These are phyloP conservation scores for Mandrillus leucophaeus DNA, from an alignment of 2,113 vertebrate genomes.

Conservation along the genomic window DNA sequence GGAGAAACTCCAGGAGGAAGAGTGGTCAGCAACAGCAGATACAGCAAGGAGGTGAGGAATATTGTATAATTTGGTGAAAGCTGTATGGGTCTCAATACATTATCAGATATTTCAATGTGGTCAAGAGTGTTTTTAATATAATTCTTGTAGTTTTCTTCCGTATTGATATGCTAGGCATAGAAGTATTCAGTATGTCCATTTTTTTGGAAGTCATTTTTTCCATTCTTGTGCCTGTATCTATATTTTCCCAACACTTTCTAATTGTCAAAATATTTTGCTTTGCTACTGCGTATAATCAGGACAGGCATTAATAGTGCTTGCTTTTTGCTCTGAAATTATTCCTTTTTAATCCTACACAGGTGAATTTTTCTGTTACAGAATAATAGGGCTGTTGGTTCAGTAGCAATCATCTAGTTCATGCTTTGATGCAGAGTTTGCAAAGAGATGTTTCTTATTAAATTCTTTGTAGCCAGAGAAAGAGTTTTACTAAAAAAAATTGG, in stretches of 20 bases:
- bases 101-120: background rate
- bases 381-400: background rate
- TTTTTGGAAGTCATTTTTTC: background rate
- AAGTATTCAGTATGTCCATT: background rate
- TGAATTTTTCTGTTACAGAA: background rate
- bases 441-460: background rate
- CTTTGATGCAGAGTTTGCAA: constrained; percentile 6
- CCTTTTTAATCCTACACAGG: background rate
- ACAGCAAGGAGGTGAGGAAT: background rate
- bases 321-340: constrained; percentile 7
- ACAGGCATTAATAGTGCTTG: background rate
- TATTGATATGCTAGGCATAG: background rate
- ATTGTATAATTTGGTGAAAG: background rate
- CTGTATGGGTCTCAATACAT: background rate
- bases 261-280: constrained; percentile 3
- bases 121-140: background rate
- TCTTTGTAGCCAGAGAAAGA: background rate
- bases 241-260: background rate
- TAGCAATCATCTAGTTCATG: background rate
- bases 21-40: background rate
- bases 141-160: background rate
- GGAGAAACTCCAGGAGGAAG: background rate
- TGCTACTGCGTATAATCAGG: background rate
- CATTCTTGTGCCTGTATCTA: background rate
- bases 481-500: background rate